phyloP scores from a whole-genome alignment of 30 jellyfish, hydroid and myxozoan genomes.

The Cassiopea andromeda region DNA sequence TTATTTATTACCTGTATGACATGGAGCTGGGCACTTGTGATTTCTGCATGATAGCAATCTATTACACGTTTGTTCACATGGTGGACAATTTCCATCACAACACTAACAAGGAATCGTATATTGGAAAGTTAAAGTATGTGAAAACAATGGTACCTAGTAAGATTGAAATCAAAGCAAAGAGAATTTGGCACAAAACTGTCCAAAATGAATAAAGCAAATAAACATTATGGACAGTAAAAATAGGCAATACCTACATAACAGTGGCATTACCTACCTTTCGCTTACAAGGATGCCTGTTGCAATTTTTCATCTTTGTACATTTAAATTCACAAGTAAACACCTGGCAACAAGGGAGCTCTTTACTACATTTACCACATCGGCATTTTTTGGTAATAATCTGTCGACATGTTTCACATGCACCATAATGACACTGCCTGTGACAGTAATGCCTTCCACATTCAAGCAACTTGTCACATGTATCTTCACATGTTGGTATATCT shows the following conservation, averaged over 20 bases:
- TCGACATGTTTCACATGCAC: conserved; percentile 93
- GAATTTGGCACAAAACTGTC: no score
- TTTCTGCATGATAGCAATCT: conserved; percentile 79
- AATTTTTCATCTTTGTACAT: conserved; percentile 74
- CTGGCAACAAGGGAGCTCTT: conserved; percentile 89
- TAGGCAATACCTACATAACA: no score
- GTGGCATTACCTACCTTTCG: conserved; percentile 69
- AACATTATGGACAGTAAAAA: no score
- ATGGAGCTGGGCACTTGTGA: conserved; percentile 95
- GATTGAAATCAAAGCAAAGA: neutral
- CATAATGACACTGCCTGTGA: conserved; percentile 83
- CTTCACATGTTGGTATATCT: conserved; percentile 85
- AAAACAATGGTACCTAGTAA: neutral
- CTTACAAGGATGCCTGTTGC: conserved; percentile 93
- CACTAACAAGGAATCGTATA: conserved; percentile 63
- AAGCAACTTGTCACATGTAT: conserved; percentile 81
- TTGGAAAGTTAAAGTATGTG: neutral
- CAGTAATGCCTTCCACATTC: conserved; percentile 90
- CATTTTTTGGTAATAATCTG: conserved; percentile 83
- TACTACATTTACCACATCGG: conserved; percentile 81
- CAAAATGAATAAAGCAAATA: no score
- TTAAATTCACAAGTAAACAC: conserved; percentile 78
- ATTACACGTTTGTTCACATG: conserved; percentile 90
- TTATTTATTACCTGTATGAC: conserved; percentile 84
- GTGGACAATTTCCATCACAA: conserved; percentile 95